These are phyloP conservation scores for Saimiri boliviensis DNA, from an alignment of 2,113 vertebrate species.

Conservation along the genomic window DNA sequence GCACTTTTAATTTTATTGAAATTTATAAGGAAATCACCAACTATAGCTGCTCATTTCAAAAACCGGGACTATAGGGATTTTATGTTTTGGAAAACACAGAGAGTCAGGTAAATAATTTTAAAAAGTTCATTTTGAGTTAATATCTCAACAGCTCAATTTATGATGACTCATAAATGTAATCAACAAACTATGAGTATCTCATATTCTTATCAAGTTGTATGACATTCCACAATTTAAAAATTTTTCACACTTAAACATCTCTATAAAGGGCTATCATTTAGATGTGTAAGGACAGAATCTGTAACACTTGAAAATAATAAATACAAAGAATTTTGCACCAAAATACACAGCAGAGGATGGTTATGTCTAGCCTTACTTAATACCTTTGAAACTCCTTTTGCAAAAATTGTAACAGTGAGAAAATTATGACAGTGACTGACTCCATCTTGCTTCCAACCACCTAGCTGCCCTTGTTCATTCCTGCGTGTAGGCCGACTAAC, in stretches of 20 bases:
- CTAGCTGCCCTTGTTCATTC: too few species aligned
- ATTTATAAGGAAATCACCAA: not conserved
- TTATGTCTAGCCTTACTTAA: not conserved
- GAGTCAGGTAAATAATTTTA: constrained; percentile 37
- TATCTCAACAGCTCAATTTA: constrained; percentile 21
- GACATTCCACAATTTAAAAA: not conserved
- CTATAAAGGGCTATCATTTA: not conserved
- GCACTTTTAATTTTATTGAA: constrained; percentile 12
- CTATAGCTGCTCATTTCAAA: not conserved
- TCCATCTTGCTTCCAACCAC: too few species aligned
- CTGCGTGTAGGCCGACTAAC: too few species aligned
- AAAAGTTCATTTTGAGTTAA: constrained; percentile 43
- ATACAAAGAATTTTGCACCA: not conserved
- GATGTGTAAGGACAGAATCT: not conserved
- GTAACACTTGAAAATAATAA: not conserved
- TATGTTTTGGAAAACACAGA: constrained; percentile 24
- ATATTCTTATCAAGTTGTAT: not conserved
- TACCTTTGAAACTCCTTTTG: not conserved
- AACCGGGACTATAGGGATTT: not conserved
- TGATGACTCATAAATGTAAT: constrained; percentile 28
- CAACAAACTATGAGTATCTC: not conserved
- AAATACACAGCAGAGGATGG: not conserved
- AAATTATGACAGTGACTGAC: too few species aligned
- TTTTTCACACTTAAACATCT: not conserved
- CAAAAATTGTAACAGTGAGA: too few species aligned